A percentile compares a stretch with the other conserved stretches of the same genome.
phyloP scores from a whole-genome alignment of 2,113 vertebrate species.

The Nyctereutes procyonoides region DNA sequence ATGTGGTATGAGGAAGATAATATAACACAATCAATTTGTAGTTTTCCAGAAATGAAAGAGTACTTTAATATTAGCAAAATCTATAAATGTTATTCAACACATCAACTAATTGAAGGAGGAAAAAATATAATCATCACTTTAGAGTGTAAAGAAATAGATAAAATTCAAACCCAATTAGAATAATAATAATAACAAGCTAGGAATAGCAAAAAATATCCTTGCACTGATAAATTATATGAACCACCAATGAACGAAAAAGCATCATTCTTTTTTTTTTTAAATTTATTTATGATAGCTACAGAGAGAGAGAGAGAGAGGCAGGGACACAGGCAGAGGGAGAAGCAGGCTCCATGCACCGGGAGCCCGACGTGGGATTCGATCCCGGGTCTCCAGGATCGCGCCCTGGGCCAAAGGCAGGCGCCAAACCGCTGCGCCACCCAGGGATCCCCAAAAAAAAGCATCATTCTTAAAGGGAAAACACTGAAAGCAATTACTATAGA shows the following conservation, averaged over 20 bases:
- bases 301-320: too few relatives aligned
- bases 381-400: too few relatives aligned
- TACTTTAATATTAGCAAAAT: background rate
- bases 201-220: background rate
- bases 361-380: too few relatives aligned
- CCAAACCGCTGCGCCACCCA: too few relatives aligned
- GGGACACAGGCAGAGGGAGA: too few relatives aligned
- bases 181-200: background rate
- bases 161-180: background rate
- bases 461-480: background rate
- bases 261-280: too few relatives aligned
- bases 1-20: background rate
- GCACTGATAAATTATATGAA: background rate
- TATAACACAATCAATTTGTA: background rate
- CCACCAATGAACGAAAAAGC: background rate
- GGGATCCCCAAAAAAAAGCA: too few relatives aligned
- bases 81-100: background rate
- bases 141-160: background rate
- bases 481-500: background rate
- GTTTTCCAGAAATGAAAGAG: background rate
- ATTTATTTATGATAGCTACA: too few relatives aligned
- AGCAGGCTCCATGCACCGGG: too few relatives aligned
- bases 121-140: background rate
- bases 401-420: too few relatives aligned
- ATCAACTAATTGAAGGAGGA: background rate